phyloP scores from a whole-genome alignment of 2,113 vertebrate species.

The Puma concolor region DNA sequence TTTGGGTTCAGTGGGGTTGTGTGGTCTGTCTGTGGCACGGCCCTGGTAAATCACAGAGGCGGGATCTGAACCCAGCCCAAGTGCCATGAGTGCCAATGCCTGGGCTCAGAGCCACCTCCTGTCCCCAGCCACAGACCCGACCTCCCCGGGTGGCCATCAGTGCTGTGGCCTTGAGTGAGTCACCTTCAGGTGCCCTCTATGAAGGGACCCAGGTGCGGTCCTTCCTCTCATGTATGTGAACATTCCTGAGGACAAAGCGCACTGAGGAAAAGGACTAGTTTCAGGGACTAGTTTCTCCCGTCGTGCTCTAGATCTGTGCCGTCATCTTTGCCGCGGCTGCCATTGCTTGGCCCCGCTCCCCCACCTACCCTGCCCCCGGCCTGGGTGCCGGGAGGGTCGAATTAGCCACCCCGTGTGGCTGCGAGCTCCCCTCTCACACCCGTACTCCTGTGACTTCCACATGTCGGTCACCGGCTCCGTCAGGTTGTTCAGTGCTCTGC shows the following conservation, averaged over 20 bases:
- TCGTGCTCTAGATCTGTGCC: neutral
- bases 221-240: neutral
- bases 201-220: neutral
- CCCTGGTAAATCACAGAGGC: neutral
- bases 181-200: neutral
- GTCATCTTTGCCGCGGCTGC: neutral
- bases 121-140: neutral
- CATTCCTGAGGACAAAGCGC: neutral
- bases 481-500: neutral
- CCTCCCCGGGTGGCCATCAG: neutral
- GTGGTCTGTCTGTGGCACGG: neutral
- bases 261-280: rapidly evolving
- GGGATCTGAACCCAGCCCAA: neutral
- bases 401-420: neutral
- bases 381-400: no score
- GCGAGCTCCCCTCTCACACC: neutral
- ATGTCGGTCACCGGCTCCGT: rapidly evolving
- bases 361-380: neutral
- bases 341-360: neutral
- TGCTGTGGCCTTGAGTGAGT: neutral
- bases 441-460: neutral
- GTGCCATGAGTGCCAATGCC: rapidly evolving
- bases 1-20: neutral
- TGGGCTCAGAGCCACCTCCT: rapidly evolving
- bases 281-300: neutral